Evolutionary conservation across 2,113 vertebrate species (phyloP), one percentile per base, ranked within the genome.

Genomic region (Pogona vitticeps): DNA sequence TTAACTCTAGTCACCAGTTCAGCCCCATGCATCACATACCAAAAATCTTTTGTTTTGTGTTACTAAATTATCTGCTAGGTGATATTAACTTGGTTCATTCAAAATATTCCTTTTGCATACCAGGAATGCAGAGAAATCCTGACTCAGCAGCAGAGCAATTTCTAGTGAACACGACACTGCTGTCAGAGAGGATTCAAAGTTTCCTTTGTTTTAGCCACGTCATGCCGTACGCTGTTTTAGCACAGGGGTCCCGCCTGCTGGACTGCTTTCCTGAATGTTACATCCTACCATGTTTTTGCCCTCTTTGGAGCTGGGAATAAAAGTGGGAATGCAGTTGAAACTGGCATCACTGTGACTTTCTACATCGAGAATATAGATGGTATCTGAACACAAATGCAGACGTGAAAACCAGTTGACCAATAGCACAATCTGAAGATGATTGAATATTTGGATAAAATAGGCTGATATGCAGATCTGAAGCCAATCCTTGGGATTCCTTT

Each of bases 261-360:
- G 91, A 94, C 87, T 87, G 93, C 91, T 93, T 91, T 92, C 89
- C 93, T 90, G 89, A 92, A 89, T 91, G 93, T 94, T 92, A 89
- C 68, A 10, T 84, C 63, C 72, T 83, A 80, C 78, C 0, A 14
- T 28, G 83, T 81, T 88, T 87, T 80, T 76, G 78, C 92, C 80
- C 70, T 86, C 89, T 92, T 82, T 2, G 77, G 84, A 90, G 88
- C 71, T 84, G 90, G 88, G 91, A 91, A 86, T 84, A 61, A 92
- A 86, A 2, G 4, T 76, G 92, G 92, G 86, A 94, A 93, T 91
- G 92, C 89, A 90, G 86, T 31, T 70, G 93, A 93, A 93, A 90
- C 91, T 93, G 93, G 93, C 92, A 94, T 93, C 96, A 94, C 95
- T 96, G 96, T 96, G 96, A 96, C 90, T 96, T 95, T 94, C 92